Conservation (phyloP, 2,797 vertebrate genomes). For the Naso thynnoides region DNA sequence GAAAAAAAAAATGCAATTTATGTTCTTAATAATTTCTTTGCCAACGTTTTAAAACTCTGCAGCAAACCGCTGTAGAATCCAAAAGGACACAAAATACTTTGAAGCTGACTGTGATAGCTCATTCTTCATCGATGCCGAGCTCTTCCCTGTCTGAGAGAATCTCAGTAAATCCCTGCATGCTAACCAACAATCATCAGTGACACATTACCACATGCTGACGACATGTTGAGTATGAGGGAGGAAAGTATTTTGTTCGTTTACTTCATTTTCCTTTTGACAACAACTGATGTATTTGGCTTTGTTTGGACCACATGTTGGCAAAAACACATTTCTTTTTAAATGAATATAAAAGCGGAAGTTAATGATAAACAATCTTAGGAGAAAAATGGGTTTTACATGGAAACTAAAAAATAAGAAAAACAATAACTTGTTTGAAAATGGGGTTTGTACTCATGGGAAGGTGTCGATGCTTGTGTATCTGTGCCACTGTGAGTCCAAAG, state of each 20-base stretch:
- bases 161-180: conserved; percentile 39
- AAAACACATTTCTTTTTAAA: neutral
- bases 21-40: neutral
- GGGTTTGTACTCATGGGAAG: too few relatives aligned
- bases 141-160: conserved; percentile 12
- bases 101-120: too few relatives aligned
- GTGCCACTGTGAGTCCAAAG: neutral
- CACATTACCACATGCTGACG: conserved; percentile 51
- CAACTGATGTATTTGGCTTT: neutral
- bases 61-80: neutral
- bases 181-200: conserved; percentile 48
- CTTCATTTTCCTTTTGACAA: neutral
- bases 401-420: too few relatives aligned
- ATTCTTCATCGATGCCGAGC: conserved; percentile 1
- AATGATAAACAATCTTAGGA: too few relatives aligned
- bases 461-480: too few relatives aligned
- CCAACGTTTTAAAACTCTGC: neutral
- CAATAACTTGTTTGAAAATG: too few relatives aligned
- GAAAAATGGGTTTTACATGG: too few relatives aligned
- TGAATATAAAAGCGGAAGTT: neutral
- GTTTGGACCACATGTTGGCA: neutral
- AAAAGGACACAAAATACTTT: neutral
- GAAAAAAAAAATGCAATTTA: neutral
- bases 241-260: conserved; percentile 18
- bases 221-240: conserved; percentile 32